Percentiles rank a stretch among this genome's conserved stretches.
Conservation (phyloP, 2,888 invertebrate genomes). For the Nemurella pictetii region DNA sequence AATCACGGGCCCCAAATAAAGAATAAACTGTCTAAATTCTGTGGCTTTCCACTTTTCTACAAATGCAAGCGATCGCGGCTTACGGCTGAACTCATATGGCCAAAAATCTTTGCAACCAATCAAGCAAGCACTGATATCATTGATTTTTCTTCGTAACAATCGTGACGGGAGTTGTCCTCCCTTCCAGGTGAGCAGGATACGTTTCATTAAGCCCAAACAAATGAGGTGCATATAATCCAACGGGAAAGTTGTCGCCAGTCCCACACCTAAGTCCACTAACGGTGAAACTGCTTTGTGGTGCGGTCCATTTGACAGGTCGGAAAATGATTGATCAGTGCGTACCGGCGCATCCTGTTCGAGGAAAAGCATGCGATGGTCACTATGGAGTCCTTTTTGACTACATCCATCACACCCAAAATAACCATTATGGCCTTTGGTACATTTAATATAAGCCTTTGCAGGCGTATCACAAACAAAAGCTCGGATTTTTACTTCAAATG, state of each 20-base stretch:
- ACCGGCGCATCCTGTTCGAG: conserved; percentile 2
- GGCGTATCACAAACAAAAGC: conserved; percentile 38
- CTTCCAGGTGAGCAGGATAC: not conserved
- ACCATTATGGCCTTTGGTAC: conserved; percentile 6
- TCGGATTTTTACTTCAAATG: conserved; percentile 20
- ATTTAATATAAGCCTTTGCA: conserved; percentile 8
- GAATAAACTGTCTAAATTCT: no score
- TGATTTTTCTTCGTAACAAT: not conserved
- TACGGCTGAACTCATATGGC: no score
- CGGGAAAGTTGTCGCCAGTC: not conserved
- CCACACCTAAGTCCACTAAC: not conserved
- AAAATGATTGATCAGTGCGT: conserved; percentile 9
- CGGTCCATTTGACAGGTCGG: not conserved
- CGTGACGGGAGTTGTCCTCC: not conserved
- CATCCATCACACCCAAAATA: conserved; percentile 27
- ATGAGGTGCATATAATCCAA: conserved; percentile 1
- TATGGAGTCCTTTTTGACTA: not conserved
- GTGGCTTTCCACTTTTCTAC: no score
- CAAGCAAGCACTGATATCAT: not conserved
- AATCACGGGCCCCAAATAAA: no score
- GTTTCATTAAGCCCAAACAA: not conserved
- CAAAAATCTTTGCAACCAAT: not conserved
- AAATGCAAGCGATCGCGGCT: no score
- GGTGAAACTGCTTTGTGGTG: not conserved
- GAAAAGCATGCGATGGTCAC: not conserved